phyloP scores from a whole-genome alignment of 1,140 invertebrate species.

The Probaryconus sp. region DNA sequence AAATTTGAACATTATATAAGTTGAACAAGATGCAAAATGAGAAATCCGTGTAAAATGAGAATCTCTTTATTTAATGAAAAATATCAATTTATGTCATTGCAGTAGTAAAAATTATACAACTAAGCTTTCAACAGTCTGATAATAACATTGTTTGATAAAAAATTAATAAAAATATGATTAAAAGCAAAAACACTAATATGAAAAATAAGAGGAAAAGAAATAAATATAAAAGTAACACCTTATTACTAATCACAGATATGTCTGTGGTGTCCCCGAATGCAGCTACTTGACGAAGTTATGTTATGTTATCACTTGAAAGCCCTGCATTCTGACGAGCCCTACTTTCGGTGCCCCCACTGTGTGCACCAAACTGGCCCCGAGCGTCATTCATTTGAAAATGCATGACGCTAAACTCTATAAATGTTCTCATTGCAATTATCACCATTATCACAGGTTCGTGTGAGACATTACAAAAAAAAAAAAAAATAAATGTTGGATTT shows the following conservation, averaged over 20 bases:
- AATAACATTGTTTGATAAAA: too few species aligned
- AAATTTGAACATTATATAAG: too few species aligned
- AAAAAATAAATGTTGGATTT: too few species aligned
- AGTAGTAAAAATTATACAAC: too few species aligned
- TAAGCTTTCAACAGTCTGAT: too few species aligned
- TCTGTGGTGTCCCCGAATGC: constrained; percentile 84
- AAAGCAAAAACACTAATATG: too few species aligned
- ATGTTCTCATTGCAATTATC: constrained; percentile 83
- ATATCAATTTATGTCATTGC: too few species aligned
- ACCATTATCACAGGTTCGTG: constrained; percentile 80
- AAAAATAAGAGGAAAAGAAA: too few species aligned
- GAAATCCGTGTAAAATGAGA: too few species aligned
- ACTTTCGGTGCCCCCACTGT: constrained; percentile 86
- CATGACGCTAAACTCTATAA: constrained; percentile 85
- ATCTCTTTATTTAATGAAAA: too few species aligned
- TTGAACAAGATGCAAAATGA: too few species aligned
- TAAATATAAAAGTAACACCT: constrained; percentile 40
- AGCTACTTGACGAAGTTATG: constrained; percentile 85
- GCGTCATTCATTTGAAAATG: constrained; percentile 83
- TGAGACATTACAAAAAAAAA: constrained; percentile 43
- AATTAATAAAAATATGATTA: too few species aligned
- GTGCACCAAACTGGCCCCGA: constrained; percentile 73
- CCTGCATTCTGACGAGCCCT: constrained; percentile 81
- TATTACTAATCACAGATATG: constrained; percentile 76
- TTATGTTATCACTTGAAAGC: constrained; percentile 85